Conservation (phyloP, 2,888 invertebrate species). For the Chromoteleia sp. region DNA sequence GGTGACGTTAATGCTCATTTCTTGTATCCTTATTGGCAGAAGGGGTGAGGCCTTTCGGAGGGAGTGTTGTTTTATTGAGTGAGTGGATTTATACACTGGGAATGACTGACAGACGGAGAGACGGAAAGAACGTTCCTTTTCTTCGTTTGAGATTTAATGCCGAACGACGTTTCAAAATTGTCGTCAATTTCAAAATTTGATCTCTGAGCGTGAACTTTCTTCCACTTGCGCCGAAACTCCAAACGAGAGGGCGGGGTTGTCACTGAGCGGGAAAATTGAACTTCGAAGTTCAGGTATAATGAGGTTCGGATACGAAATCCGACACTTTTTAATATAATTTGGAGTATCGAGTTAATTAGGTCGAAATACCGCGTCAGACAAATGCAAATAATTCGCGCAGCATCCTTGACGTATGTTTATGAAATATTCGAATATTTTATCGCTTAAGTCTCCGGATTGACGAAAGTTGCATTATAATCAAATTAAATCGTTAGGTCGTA, state of each 20-base stretch:
- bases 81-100: not conserved
- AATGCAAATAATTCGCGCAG: not conserved
- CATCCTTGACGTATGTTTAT: constrained; percentile 7
- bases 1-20: constrained; percentile 23
- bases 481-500: constrained; percentile 4
- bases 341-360: constrained; percentile 23
- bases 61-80: constrained; percentile 17
- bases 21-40: constrained; percentile 20
- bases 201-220: no score
- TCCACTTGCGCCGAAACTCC: no score
- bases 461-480: constrained; percentile 8
- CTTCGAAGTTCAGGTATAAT: constrained; percentile 10
- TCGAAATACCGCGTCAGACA: constrained; percentile 6
- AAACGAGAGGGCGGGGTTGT: not conserved
- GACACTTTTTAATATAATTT: constrained; percentile 17
- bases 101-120: no score
- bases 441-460: not conserved
- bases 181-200: no score
- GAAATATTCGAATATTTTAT: not conserved
- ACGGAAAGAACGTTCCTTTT: no score
- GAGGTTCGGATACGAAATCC: constrained; percentile 22
- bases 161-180: no score
- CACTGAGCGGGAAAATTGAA: constrained; percentile 10
- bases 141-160: no score
- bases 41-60: constrained; percentile 3